phyloP scores from a whole-genome alignment of 2,888 invertebrate species.

The Oligia strigilis region DNA sequence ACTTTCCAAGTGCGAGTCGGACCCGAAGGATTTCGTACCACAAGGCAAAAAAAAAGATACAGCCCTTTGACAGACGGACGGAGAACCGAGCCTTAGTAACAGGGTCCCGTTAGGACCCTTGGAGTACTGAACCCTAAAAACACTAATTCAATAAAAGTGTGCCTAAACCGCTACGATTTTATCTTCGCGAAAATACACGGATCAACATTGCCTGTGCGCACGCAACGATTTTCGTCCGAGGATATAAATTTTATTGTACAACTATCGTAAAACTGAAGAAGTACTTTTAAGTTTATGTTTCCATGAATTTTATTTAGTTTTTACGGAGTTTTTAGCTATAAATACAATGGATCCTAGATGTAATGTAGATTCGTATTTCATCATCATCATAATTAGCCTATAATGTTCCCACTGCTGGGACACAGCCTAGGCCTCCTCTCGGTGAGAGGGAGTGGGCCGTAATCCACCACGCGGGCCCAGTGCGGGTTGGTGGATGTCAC shows the following conservation, averaged over 20 bases:
- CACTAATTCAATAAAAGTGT: constrained; percentile 63
- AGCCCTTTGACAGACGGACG: too few species aligned
- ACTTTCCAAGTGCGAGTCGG: too few species aligned
- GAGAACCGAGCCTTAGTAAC: too few species aligned
- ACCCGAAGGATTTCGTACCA: background rate
- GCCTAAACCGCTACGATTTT: constrained; percentile 53
- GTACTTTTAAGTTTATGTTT: constrained; percentile 50
- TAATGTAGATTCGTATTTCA: background rate
- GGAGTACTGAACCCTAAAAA: constrained; percentile 11
- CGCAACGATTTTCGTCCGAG: constrained; percentile 4
- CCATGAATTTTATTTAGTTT: constrained; percentile 30
- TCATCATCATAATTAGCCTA: too few species aligned
- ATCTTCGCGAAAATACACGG: constrained; percentile 56
- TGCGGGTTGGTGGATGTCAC: too few species aligned
- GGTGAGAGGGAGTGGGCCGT: too few species aligned
- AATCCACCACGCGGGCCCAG: too few species aligned
- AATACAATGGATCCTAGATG: constrained; percentile 12
- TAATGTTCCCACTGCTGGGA: too few species aligned
- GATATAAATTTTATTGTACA: constrained; percentile 44
- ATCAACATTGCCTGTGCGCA: constrained; percentile 25
- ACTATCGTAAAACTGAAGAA: constrained; percentile 49
- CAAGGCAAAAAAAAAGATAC: background rate
- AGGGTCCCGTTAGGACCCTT: too few species aligned
- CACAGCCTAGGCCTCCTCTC: too few species aligned
- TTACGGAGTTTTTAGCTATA: constrained; percentile 21